Percentiles rank a stretch among this genome's conserved stretches.
These are phyloP conservation scores for Oscarella lobularis DNA, from an alignment of 37 sponge, comb jelly and placozoan species.

Conservation along the genomic window DNA sequence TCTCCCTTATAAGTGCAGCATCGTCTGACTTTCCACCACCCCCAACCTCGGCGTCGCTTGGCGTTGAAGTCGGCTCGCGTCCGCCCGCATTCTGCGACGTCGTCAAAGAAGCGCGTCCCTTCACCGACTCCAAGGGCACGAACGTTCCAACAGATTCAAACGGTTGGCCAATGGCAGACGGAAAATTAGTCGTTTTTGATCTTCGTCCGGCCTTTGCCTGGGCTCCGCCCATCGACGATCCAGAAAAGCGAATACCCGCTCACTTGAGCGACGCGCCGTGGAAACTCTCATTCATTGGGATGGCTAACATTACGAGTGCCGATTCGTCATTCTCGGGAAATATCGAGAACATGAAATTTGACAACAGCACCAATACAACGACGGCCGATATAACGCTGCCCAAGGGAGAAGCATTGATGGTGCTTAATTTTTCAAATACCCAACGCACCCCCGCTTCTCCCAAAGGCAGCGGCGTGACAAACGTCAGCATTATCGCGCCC, in stretches of 20 bases:
- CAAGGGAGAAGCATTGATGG: slow-evolving; percentile 14
- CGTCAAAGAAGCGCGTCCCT: slow-evolving; percentile 7
- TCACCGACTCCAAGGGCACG: slow-evolving; percentile 4
- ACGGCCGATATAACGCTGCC: slow-evolving; percentile 10
- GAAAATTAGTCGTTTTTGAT: slow-evolving; percentile 11
- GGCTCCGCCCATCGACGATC: slow-evolving; percentile 18
- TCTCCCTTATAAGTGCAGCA: too few relatives aligned
- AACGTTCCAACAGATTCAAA: neutral
- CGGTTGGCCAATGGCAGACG: slow-evolving; percentile 18
- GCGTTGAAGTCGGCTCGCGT: slow-evolving; percentile 8
- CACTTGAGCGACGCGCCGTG: neutral
- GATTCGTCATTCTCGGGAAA: slow-evolving; percentile 3
- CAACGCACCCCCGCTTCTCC: slow-evolving; percentile 6
- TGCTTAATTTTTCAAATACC: slow-evolving; percentile 12
- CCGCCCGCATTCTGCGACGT: slow-evolving; percentile 12
- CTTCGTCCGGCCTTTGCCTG: slow-evolving; percentile 17
- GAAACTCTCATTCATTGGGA: slow-evolving; percentile 6
- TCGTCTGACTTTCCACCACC: slow-evolving; percentile 16
- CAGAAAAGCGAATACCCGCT: slow-evolving; percentile 6
- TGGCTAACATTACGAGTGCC: slow-evolving; percentile 4
- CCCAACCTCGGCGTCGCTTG: slow-evolving; percentile 7
- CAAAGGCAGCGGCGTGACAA: slow-evolving; percentile 3
- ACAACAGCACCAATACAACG: slow-evolving; percentile 9
- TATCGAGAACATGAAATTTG: slow-evolving; percentile 10
- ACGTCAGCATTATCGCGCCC: slow-evolving; percentile 14